Base-by-base conservation (phyloP, 92 coral and sea anemone genomes). In the Umimayanthus kanabou region DNA sequence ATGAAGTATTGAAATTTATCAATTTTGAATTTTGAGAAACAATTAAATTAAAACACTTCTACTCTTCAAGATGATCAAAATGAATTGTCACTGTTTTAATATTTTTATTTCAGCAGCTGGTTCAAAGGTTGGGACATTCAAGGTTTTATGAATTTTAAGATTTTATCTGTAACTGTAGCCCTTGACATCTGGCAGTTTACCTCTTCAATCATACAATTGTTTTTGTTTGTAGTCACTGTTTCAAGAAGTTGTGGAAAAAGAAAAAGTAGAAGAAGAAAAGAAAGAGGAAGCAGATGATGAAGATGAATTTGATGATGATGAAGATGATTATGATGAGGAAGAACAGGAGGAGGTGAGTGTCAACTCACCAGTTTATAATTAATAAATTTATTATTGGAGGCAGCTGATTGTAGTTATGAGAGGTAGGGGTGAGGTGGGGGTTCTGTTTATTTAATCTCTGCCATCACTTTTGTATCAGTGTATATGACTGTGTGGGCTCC, bases 311-410 rank as follows among this genome's bases (percentile, higher is more conserved):
- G 98, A 71, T 42, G 94, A 90, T 39, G 94, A 90, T 49, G 96
- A 93, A 79, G 77, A 93, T 16, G 98, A 96, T 66, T 94, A 96
- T 76, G 99, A 96, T 57, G 98, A 95, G 39, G 98, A 95, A 80
- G 99, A 96, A 77, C 98, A 95, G 79, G 99, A 96, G 82, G 99
- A 96, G 93, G 99, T 96, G 90, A 40, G 9, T 73, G 28, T 13
- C 20, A 53, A 53, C 58, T 53, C 11, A 9, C 18, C 58, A 53
- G 58, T 53, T 7, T 47, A 3, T 45, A 5, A 2, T 45, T 4
- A n/a, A n/a, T n/a, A n/a, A n/a, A n/a, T 47, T 47, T 1, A 47
- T 47, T 53, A 53, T 53, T 53, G 58, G 58, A 53, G 14, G 11
- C 58, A 53, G 18, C 11, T 11, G 58, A 53, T 14, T 14, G 18